Base-by-base conservation (phyloP, 1,140 invertebrate genomes). In the Cepaea nemoralis region DNA sequence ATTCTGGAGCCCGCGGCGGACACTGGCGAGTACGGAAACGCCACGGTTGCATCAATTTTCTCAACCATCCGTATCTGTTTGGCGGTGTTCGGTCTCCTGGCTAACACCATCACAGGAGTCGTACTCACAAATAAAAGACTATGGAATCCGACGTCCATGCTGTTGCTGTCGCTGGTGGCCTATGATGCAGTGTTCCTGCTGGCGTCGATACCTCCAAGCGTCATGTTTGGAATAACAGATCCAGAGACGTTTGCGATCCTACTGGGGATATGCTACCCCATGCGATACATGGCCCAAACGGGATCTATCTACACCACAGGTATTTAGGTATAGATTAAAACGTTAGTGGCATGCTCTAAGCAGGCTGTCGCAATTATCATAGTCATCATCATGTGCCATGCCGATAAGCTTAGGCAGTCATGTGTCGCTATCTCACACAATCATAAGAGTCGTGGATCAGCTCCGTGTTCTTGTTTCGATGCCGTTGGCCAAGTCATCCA, bases 231-330 rank as follows among this genome's bases (percentile, higher is more conserved):
- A 27, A 39, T 19, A 0, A 40, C 24, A 3, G 78, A 80, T 42
- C 27, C 48, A 12, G 19, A 42, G n/a, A 55, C 74, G 19, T 84
- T 81, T 33, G 50, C 83, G n/a, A 94, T 94, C 86, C 93, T 92
- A 86, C 89, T 92, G 1, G 87, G 92, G 42, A 87, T 87, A 77
- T 91, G 91, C 24, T 93, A 94, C 82, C 93, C 91, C 0, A 87
- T 93, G 59, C 94, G 94, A 93, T 88, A 94, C 63, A 93, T 93
- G 19, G 94, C 96, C 22, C 97, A 93, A 84, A 94, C 89, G 93
- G 96, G 96, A 37, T 97, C 96, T 31, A 96, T 97, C 79, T 99
- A 94, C 89, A 94, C 94, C 50, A 95, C 94, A 0, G 78, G 78
- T 80, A 42, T 55, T 63, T 50, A 55, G 50, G n/a, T n/a, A n/a